A percentile compares a stretch with the other conserved stretches of the same genome.
These are phyloP conservation scores for Poeciliopsis turrubarensis DNA, from an alignment of 2,113 vertebrate species.

Conservation along the genomic window DNA sequence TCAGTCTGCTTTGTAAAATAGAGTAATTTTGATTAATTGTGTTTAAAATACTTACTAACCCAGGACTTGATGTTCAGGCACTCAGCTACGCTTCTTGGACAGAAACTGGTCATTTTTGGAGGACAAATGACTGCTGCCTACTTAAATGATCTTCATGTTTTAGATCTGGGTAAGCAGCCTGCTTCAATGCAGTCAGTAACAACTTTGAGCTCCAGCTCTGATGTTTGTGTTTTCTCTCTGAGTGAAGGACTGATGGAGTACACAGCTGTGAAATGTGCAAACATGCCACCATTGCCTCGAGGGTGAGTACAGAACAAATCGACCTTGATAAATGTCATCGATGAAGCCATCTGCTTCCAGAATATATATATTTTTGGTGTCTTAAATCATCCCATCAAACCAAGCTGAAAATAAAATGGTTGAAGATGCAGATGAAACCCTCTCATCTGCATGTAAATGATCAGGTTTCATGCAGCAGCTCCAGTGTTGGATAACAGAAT, in stretches of 20 bases:
- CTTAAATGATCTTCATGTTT: conserved; percentile 85
- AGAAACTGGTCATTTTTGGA: conserved; percentile 88
- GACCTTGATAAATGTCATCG: conserved; percentile 43
- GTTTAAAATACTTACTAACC: not conserved
- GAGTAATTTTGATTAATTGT: not conserved
- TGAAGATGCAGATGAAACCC: not conserved
- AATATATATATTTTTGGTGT: not conserved
- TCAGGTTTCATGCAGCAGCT: conserved; percentile 87
- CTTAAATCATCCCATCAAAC: not conserved
- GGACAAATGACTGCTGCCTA: conserved; percentile 82
- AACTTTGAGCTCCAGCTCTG: not conserved
- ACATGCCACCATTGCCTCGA: conserved; percentile 81
- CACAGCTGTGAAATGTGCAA: conserved; percentile 79
- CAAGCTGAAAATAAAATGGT: not conserved
- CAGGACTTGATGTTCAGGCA: conserved; percentile 69
- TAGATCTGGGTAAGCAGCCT: conserved; percentile 84
- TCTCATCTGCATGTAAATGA: conserved; percentile 14
- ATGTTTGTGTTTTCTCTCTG: conserved; percentile 6
- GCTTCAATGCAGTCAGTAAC: not conserved
- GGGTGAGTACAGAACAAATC: conserved; percentile 78
- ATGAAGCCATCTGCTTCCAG: conserved; percentile 43
- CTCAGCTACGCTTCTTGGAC: conserved; percentile 83
- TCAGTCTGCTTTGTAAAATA: conserved; percentile 62
- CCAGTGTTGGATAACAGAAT: conserved; percentile 83
- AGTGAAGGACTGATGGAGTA: conserved; percentile 90